phyloP scores from a whole-genome alignment of 2,113 vertebrate species.

The Xyrauchen texanus region DNA sequence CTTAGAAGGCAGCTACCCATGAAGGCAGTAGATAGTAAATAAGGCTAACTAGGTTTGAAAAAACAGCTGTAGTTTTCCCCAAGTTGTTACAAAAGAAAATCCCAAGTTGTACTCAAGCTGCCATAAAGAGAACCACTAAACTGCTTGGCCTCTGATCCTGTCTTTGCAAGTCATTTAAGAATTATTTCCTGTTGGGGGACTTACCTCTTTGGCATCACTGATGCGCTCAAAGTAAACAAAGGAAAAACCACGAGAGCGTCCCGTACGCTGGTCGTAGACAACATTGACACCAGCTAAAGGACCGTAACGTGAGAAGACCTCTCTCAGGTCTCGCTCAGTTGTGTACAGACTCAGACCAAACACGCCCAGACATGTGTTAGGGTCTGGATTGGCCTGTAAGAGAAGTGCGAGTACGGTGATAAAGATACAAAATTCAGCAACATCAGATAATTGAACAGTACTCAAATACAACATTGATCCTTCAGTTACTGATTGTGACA shows the following conservation, averaged over 20 bases:
- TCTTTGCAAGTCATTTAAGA: neutral
- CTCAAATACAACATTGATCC: neutral
- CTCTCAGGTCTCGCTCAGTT: constrained; percentile 89
- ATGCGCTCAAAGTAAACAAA: constrained; percentile 94
- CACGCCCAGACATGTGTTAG: constrained; percentile 90
- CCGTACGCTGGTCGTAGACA: constrained; percentile 91
- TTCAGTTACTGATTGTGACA: neutral
- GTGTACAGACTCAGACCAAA: constrained; percentile 95
- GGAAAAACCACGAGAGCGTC: constrained; percentile 90
- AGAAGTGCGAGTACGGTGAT: neutral
- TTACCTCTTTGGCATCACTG: constrained; percentile 93
- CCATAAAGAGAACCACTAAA: neutral
- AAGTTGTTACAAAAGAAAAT: no score
- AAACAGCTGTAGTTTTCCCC: no score
- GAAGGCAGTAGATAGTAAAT: no score
- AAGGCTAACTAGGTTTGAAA: neutral
- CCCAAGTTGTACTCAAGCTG: neutral
- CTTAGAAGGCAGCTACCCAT: no score
- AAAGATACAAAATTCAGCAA: neutral
- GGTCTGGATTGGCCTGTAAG: constrained; percentile 89
- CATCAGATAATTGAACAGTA: neutral
- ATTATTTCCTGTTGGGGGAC: neutral
- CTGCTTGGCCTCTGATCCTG: neutral
- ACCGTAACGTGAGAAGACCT: constrained; percentile 92
- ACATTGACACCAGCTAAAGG: constrained; percentile 90